Evolutionary conservation across 2,113 vertebrate genomes (phyloP).

Genomic region (Bufo bufo): DNA sequence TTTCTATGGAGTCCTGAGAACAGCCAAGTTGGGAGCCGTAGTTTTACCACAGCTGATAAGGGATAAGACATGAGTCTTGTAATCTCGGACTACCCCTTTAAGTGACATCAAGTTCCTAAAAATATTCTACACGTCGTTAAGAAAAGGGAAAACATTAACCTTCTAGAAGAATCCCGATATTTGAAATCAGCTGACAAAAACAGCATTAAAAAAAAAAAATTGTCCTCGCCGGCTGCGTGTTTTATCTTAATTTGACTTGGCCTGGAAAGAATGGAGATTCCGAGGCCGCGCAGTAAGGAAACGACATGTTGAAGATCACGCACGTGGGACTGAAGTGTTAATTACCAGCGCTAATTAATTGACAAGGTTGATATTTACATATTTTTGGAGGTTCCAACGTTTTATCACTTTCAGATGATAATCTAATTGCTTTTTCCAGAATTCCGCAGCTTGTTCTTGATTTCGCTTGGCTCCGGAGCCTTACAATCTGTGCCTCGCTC

Average conservation of each 20-base stretch:
- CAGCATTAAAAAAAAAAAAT: slow-evolving; percentile 1
- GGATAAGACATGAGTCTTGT: no score
- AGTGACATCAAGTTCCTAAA: not conserved
- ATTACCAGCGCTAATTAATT: slow-evolving; percentile 59
- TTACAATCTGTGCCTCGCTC: slow-evolving; percentile 51
- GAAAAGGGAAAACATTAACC: not conserved
- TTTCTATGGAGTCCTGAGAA: no score
- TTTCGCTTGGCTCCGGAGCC: slow-evolving; percentile 28
- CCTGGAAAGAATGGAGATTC: slow-evolving; percentile 23
- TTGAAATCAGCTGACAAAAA: not conserved
- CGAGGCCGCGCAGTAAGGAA: slow-evolving; percentile 42
- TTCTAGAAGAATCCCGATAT: slow-evolving; percentile 12
- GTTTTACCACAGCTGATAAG: no score
- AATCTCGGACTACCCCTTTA: not conserved
- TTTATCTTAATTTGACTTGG: slow-evolving; percentile 9
- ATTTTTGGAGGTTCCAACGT: slow-evolving; percentile 56
- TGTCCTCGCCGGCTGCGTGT: slow-evolving; percentile 4
- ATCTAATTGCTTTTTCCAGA: slow-evolving; percentile 58
- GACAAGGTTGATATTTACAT: slow-evolving; percentile 59
- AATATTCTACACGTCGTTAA: not conserved
- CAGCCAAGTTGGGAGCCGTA: no score
- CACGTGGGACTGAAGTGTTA: slow-evolving; percentile 53
- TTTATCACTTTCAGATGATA: slow-evolving; percentile 56
- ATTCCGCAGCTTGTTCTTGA: slow-evolving; percentile 44
- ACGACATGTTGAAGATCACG: slow-evolving; percentile 44